Percentiles rank a stretch among this genome's conserved stretches.
These are phyloP conservation scores for Sminthopsis crassicaudata DNA, from an alignment of 2,113 vertebrate genomes.

Conservation along the genomic window DNA sequence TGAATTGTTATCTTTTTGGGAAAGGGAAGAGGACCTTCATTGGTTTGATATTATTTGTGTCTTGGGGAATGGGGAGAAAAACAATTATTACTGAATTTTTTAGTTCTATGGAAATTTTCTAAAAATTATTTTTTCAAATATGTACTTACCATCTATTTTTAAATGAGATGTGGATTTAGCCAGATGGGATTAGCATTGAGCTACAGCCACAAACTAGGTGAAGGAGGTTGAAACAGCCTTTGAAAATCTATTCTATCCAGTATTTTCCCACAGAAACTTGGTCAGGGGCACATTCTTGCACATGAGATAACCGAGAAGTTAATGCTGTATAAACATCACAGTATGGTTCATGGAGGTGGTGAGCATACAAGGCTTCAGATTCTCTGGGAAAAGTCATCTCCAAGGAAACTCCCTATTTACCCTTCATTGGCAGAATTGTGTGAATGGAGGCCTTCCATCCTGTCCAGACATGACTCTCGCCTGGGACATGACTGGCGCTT, in stretches of 20 bases:
- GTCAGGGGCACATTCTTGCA: conserved; percentile 17
- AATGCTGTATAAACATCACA: conserved; percentile 49
- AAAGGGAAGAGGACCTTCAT: accelerated
- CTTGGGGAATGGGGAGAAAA: background rate
- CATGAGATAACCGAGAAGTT: conserved; percentile 57
- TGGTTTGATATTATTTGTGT: background rate
- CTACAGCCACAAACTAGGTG: background rate
- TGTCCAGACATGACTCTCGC: conserved; percentile 26
- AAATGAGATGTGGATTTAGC: conserved; percentile 41
- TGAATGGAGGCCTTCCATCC: background rate
- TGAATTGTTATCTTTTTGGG: conserved; percentile 1
- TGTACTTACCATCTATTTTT: background rate
- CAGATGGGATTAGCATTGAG: background rate
- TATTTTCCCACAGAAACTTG: conserved; percentile 57
- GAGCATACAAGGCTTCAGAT: conserved; percentile 60
- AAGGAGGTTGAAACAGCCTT: conserved; percentile 35
- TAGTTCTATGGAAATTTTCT: conserved; percentile 16
- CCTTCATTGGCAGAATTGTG: conserved; percentile 38
- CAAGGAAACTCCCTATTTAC: conserved; percentile 70
- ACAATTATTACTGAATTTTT: conserved; percentile 21
- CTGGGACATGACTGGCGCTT: background rate
- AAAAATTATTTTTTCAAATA: conserved; percentile 32
- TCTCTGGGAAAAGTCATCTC: conserved; percentile 63
- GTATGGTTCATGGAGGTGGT: conserved; percentile 53
- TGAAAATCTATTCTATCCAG: conserved; percentile 54